phyloP scores from a whole-genome alignment of 1,140 invertebrate species.

The Hirudo medicinalis region DNA sequence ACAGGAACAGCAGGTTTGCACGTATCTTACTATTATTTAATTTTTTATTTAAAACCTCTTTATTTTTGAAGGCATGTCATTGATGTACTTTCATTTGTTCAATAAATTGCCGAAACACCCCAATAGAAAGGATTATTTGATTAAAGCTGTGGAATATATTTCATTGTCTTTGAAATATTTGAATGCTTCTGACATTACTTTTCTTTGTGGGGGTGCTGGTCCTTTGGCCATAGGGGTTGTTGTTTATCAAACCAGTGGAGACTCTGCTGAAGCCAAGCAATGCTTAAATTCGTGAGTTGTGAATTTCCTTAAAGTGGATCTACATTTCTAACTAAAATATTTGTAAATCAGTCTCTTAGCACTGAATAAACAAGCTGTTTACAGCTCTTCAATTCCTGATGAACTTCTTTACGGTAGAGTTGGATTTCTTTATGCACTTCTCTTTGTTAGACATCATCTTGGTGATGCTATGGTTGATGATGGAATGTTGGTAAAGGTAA shows the following conservation, averaged over 20 bases:
- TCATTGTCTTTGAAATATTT: constrained; percentile 40
- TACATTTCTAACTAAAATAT: background rate
- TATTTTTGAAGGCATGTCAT: constrained; percentile 41
- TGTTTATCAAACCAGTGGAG: constrained; percentile 44
- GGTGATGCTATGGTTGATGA: background rate
- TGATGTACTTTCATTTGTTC: constrained; percentile 44
- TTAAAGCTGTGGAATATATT: constrained; percentile 44
- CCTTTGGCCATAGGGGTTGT: constrained; percentile 57
- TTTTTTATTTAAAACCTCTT: background rate
- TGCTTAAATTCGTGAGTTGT: constrained; percentile 1
- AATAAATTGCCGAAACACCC: constrained; percentile 27
- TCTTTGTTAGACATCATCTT: constrained; percentile 29
- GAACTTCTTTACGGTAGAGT: constrained; percentile 70
- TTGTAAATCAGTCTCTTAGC: background rate
- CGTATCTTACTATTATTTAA: background rate
- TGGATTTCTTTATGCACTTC: constrained; percentile 60
- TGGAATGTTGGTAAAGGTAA: background rate
- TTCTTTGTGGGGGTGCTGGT: constrained; percentile 64
- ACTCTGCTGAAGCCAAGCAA: background rate
- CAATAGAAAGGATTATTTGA: constrained; percentile 26
- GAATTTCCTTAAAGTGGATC: background rate
- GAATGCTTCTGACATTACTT: constrained; percentile 48
- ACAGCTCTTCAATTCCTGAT: constrained; percentile 50
- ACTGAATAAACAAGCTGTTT: background rate
- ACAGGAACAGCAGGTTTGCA: background rate